Base-by-base conservation (phyloP, 2,888 invertebrate genomes). In the Eudemis profundana region DNA sequence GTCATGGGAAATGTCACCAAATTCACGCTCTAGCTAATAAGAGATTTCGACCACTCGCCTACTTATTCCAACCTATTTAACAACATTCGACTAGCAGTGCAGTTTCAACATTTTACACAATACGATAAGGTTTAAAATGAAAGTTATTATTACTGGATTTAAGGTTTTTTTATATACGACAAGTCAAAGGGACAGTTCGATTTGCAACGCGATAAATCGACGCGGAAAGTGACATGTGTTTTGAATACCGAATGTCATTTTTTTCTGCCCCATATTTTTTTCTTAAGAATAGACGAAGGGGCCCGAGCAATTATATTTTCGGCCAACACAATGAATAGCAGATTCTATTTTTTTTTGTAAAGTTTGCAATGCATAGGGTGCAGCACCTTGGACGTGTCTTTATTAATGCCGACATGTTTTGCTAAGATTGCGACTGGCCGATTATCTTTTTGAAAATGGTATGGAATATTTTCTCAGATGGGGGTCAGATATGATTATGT, bases 1-100 rank as follows among this genome's bases (percentile, higher is more conserved):
- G 91, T 92, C 91, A 92, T 92, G 91, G 91, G 91, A 91, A 89
- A 85, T 76, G 87, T 89, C 87, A 73, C 70, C 87, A 74, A 78
- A 77, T 87, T 87, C 85, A 86, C 86, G 87, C 84, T 83, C 72
- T 79, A 79, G 77, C 85, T 89, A 89, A 89, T 89, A 87, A 89
- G 89, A 83, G 81, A 81, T 78, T 80, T 78, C 70, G 73, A 75
- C 68, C 72, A 56, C 33, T 56, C 66, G 64, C 54, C 59, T 51
- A 21, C 38, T 42, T 42, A 12, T 42, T 7, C 17, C 59, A 15
- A 50, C 36, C 8, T 27, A n/a, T 70, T 75, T 77, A 72, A 72
- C 60, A 61, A 66, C 17, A 33, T 14, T 5, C 2, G 36, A 27
- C 17, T 1, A 19, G 12, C 12, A 19, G 2, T 7, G 10, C 4